phyloP scores from a whole-genome alignment of 2,113 vertebrate species.

The Archocentrus centrarchus region DNA sequence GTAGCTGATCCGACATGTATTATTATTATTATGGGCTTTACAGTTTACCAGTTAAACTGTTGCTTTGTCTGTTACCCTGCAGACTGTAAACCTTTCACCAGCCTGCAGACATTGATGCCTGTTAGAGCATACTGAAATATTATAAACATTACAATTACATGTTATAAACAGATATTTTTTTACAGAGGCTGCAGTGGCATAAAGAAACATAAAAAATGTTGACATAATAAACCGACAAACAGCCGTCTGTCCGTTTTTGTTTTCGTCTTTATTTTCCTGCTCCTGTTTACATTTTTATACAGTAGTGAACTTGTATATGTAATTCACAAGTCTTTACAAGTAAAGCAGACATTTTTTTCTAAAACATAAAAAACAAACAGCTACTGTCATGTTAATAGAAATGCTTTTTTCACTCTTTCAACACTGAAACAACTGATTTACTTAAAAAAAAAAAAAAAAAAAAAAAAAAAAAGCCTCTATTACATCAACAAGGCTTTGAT shows the following conservation, averaged over 20 bases:
- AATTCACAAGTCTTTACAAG: slow-evolving; percentile 47
- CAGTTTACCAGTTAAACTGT: neutral
- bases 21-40: too few relatives aligned
- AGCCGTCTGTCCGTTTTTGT: neutral
- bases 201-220: neutral
- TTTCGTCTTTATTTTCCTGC: slow-evolving; percentile 34
- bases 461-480: slow-evolving; percentile 6
- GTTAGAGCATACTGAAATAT: neutral
- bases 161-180: neutral
- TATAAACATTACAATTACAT: neutral
- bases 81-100: neutral
- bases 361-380: slow-evolving; percentile 10
- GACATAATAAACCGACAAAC: neutral
- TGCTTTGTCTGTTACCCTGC: neutral
- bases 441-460: neutral
- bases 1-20: rapidly evolving
- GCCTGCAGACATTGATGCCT: neutral
- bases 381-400: slow-evolving; percentile 1
- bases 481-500: slow-evolving; percentile 1
- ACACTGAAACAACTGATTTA: slow-evolving; percentile 35
- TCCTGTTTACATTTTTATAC: slow-evolving; percentile 18
- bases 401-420: slow-evolving; percentile 11
- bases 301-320: slow-evolving; percentile 17
- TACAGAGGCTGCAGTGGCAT: neutral
- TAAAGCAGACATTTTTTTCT: neutral